A percentile compares a stretch with the other conserved stretches of the same genome.
These are phyloP conservation scores for Carcinoscorpius rotundicauda DNA, from an alignment of 1,140 invertebrate species.

Conservation along the genomic window DNA sequence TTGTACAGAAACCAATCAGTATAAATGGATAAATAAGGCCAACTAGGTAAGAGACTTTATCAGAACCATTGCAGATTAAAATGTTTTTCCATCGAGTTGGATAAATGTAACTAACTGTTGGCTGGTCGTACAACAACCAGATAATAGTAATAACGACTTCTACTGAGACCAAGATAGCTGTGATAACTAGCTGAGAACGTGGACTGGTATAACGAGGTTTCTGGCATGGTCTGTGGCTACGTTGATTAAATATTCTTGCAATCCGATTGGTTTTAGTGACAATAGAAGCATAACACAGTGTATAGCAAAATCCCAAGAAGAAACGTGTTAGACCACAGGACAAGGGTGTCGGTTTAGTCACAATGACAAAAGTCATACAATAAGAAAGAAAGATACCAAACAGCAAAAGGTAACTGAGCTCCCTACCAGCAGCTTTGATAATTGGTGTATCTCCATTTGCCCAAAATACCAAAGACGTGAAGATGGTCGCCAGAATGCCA, in stretches of 20 bases:
- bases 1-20: constrained; percentile 45
- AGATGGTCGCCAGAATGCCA: constrained; percentile 62
- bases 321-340: constrained; percentile 43
- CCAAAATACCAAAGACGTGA: constrained; percentile 53
- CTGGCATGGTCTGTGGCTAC: constrained; percentile 30
- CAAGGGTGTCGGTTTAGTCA: constrained; percentile 35
- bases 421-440: constrained; percentile 46
- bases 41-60: constrained; percentile 40
- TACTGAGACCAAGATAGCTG: constrained; percentile 35
- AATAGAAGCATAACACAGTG: constrained; percentile 44
- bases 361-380: constrained; percentile 43
- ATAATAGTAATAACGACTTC: constrained; percentile 39
- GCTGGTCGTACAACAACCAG: constrained; percentile 39
- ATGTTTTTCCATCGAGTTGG: constrained; percentile 31
- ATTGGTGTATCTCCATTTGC: constrained; percentile 44
- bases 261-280: constrained; percentile 46
- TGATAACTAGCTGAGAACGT: constrained; percentile 40
- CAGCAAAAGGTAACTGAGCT: constrained; percentile 37
- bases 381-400: constrained; percentile 42
- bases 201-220: constrained; percentile 37
- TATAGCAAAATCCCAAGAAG: constrained; percentile 41
- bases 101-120: constrained; percentile 32
- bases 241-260: constrained; percentile 39
- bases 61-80: constrained; percentile 36
- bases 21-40: constrained; percentile 42